Evolutionary conservation across 2,888 invertebrate genomes (phyloP).

Genomic region (Chrysopilus asiliformis): DNA sequence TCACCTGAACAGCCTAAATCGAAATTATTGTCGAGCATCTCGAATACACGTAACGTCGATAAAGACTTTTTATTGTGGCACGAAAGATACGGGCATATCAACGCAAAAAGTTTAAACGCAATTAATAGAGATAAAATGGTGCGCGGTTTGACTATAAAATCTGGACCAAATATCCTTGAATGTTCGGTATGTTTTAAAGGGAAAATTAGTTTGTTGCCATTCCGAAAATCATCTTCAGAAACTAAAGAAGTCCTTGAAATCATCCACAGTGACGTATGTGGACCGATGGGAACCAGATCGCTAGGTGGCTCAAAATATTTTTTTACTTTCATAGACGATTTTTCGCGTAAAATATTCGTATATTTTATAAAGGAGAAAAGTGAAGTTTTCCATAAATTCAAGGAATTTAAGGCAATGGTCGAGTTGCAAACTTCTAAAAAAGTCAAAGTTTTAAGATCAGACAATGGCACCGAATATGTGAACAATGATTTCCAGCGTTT

Average conservation of each 20-base stretch:
- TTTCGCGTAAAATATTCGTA: constrained; percentile 7
- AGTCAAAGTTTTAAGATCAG: background rate
- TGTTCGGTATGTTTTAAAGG: constrained; percentile 7
- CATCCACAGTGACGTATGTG: constrained; percentile 13
- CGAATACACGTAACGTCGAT: background rate
- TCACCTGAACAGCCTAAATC: constrained; percentile 5
- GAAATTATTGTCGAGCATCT: background rate
- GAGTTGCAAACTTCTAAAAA: constrained; percentile 7
- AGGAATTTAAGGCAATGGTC: constrained; percentile 4
- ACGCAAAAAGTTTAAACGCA: too few species aligned
- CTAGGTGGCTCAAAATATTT: constrained; percentile 12
- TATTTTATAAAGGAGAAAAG: too few species aligned
- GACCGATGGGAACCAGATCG: constrained; percentile 12
- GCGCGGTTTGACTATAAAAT: constrained; percentile 6
- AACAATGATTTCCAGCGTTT: background rate
- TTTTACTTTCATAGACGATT: constrained; percentile 14
- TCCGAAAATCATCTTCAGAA: constrained; percentile 4
- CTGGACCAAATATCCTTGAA: constrained; percentile 2
- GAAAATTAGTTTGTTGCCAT: constrained; percentile 6
- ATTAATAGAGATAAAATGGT: constrained; percentile 9
- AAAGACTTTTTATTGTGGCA: constrained; percentile 5
- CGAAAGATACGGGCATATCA: constrained; percentile 9
- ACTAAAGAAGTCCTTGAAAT: constrained; percentile 9
- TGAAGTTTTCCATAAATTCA: constrained; percentile 7
- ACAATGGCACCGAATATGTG: background rate